phyloP scores from a whole-genome alignment of 2,113 vertebrate species.

The Pica pica region DNA sequence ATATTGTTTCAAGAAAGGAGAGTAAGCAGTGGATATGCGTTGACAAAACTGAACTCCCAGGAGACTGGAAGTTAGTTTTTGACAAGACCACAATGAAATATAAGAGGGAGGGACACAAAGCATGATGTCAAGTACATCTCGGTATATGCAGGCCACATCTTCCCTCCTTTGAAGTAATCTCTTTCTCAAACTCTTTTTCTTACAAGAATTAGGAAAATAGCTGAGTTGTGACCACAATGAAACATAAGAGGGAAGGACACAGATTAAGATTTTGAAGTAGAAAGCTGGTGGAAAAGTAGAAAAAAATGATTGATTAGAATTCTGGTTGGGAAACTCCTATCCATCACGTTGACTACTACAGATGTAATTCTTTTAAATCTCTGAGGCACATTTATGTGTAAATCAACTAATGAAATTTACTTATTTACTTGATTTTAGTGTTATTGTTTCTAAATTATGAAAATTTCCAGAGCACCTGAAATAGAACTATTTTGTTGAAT shows the following conservation, averaged over 20 bases:
- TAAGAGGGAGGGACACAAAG: background rate
- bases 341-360: background rate
- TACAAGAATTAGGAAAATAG: background rate
- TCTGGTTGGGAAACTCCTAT: background rate
- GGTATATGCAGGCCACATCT: background rate
- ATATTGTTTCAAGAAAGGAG: background rate
- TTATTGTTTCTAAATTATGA: background rate
- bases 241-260: too few species aligned
- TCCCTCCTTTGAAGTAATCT: background rate
- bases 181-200: background rate
- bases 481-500: background rate
- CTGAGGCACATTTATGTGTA: rapidly evolving
- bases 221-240: background rate
- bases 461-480: background rate
- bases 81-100: background rate
- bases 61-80: background rate
- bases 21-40: background rate
- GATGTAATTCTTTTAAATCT: background rate
- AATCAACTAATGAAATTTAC: background rate
- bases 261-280: background rate
- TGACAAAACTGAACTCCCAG: background rate
- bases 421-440: background rate
- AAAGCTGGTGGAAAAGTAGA: background rate
- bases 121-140: background rate
- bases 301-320: background rate